phyloP scores from a whole-genome alignment of 2,888 invertebrate species.

The Thereva unica region DNA sequence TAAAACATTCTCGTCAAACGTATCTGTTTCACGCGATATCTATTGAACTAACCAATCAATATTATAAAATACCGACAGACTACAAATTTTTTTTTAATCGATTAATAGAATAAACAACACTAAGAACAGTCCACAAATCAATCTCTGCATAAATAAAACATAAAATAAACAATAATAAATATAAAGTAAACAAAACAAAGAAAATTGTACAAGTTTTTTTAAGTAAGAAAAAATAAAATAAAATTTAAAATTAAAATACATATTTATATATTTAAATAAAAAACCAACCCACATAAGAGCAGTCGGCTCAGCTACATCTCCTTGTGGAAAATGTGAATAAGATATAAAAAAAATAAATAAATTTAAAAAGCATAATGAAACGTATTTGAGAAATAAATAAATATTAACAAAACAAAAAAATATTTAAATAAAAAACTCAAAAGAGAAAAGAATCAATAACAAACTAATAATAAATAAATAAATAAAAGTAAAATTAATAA shows the following conservation, averaged over 20 bases:
- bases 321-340: conserved; percentile 5
- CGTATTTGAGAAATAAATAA: conserved; percentile 18
- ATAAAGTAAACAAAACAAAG: too few relatives aligned
- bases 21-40: too few relatives aligned
- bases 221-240: not conserved
- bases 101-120: too few relatives aligned
- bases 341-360: not conserved
- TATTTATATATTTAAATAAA: conserved; percentile 1
- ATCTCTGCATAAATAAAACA: too few relatives aligned
- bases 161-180: too few relatives aligned
- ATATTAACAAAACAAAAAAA: not conserved
- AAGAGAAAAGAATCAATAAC: not conserved
- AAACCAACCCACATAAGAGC: conserved; percentile 7
- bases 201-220: not conserved
- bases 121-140: too few relatives aligned
- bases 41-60: too few relatives aligned
- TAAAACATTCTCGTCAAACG: too few relatives aligned
- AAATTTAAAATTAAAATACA: not conserved
- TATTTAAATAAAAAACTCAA: not conserved
- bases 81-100: too few relatives aligned
- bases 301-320: conserved; percentile 20
- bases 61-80: too few relatives aligned
- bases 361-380: conserved; percentile 22
- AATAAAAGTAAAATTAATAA: conserved; percentile 14
- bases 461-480: not conserved